These are phyloP conservation scores for Scophthalmus maximus DNA, from an alignment of 2,113 vertebrate species.

Conservation along the genomic window DNA sequence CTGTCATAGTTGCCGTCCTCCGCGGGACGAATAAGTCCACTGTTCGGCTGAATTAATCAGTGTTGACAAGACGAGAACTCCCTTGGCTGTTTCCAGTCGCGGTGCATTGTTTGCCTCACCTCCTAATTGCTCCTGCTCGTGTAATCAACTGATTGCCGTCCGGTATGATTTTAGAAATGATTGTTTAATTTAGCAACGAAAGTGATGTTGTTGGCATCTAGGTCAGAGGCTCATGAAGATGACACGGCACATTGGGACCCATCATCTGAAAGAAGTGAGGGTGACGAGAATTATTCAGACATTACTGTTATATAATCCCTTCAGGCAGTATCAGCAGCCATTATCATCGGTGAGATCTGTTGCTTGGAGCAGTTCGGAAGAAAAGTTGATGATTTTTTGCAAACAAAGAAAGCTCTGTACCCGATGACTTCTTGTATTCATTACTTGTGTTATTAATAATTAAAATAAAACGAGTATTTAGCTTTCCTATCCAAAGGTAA, in stretches of 20 bases:
- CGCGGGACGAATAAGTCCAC: slow-evolving; percentile 68
- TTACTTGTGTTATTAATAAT: slow-evolving; percentile 18
- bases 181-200: slow-evolving; percentile 72
- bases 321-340: slow-evolving; percentile 27
- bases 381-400: slow-evolving; percentile 18
- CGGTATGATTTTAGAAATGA: slow-evolving; percentile 68
- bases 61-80: slow-evolving; percentile 71
- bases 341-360: slow-evolving; percentile 20
- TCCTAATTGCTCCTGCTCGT: slow-evolving; percentile 74
- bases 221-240: slow-evolving; percentile 50
- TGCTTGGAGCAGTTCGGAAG: slow-evolving; percentile 8
- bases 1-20: slow-evolving; percentile 56
- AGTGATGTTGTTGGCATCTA: slow-evolving; percentile 32
- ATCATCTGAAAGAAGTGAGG: slow-evolving; percentile 53
- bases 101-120: slow-evolving; percentile 67
- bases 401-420: slow-evolving; percentile 11
- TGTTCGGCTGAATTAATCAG: slow-evolving; percentile 68
- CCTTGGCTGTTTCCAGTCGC: slow-evolving; percentile 65
- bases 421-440: too few species aligned
- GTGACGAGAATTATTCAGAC: slow-evolving; percentile 46
- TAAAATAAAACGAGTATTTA: slow-evolving; percentile 7
- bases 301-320: slow-evolving; percentile 30
- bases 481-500: slow-evolving; percentile 2
- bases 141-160: slow-evolving; percentile 78
- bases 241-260: slow-evolving; percentile 18